These are phyloP conservation scores for Myioborus melanocephalus DNA, from an alignment of 2,797 vertebrate genomes.

Conservation along the genomic window DNA sequence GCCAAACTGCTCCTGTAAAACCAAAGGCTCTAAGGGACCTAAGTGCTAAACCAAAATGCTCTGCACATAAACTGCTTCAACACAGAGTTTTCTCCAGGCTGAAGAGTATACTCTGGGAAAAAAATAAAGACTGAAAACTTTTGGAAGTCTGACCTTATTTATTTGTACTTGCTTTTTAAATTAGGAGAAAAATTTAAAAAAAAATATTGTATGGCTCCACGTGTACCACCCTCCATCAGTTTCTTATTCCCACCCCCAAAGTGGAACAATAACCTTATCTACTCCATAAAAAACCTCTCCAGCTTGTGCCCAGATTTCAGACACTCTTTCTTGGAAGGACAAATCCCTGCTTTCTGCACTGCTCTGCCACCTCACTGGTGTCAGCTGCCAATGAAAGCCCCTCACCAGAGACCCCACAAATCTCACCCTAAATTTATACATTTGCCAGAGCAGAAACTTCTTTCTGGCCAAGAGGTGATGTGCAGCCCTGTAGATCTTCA, in stretches of 20 bases:
- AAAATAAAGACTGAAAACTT: background rate
- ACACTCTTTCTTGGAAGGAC: background rate
- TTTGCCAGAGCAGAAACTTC: background rate
- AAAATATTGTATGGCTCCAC: background rate
- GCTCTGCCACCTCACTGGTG: background rate
- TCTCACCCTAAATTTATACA: background rate
- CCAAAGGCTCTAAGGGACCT: background rate
- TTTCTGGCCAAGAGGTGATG: background rate
- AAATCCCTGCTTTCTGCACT: background rate
- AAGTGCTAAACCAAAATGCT: background rate
- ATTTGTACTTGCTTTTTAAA: background rate
- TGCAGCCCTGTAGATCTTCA: background rate
- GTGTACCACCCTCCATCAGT: background rate
- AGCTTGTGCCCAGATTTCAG: background rate
- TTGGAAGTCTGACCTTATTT: background rate
- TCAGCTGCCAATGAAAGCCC: background rate
- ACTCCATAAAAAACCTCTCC: background rate
- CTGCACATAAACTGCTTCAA: background rate
- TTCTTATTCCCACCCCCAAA: background rate
- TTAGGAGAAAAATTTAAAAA: background rate
- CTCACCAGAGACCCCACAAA: background rate
- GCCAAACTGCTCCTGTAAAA: background rate
- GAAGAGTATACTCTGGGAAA: background rate
- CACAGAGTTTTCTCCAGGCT: background rate
- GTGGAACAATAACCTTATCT: background rate